Conservation (phyloP, 2,888 invertebrate genomes). For the Leptopterna dolabrata region DNA sequence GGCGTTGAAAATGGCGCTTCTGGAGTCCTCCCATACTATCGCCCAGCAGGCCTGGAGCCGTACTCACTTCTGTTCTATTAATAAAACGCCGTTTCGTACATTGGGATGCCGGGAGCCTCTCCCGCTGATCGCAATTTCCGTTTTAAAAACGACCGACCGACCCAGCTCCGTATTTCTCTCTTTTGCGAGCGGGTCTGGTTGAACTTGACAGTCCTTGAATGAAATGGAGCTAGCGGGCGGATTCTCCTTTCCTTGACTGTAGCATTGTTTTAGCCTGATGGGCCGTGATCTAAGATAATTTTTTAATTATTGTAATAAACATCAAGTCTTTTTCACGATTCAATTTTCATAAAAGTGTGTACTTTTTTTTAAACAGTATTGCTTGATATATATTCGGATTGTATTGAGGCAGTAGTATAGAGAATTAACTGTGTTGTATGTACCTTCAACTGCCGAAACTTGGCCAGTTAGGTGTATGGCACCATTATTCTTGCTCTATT, state of each 20-base stretch:
- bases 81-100: background rate
- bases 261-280: too few species aligned
- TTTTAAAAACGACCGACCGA: background rate
- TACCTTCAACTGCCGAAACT: too few species aligned
- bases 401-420: too few species aligned
- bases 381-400: too few species aligned
- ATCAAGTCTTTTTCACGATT: too few species aligned
- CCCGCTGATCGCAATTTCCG: background rate
- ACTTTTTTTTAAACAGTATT: too few species aligned
- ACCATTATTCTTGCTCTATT: too few species aligned
- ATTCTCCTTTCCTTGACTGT: background rate
- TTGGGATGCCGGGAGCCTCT: background rate
- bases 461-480: too few species aligned
- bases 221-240: background rate
- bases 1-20: background rate
- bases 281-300: too few species aligned
- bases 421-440: too few species aligned
- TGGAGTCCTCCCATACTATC: background rate
- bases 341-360: too few species aligned
- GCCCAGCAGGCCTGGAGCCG: background rate
- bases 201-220: slow-evolving; percentile 3
- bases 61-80: background rate
- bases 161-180: background rate
- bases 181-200: background rate
- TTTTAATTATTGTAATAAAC: too few species aligned